Percentiles rank a stretch among this genome's conserved stretches.
These are phyloP conservation scores for Bimastos eiseni DNA, from an alignment of 2,888 invertebrate species.

Conservation along the genomic window DNA sequence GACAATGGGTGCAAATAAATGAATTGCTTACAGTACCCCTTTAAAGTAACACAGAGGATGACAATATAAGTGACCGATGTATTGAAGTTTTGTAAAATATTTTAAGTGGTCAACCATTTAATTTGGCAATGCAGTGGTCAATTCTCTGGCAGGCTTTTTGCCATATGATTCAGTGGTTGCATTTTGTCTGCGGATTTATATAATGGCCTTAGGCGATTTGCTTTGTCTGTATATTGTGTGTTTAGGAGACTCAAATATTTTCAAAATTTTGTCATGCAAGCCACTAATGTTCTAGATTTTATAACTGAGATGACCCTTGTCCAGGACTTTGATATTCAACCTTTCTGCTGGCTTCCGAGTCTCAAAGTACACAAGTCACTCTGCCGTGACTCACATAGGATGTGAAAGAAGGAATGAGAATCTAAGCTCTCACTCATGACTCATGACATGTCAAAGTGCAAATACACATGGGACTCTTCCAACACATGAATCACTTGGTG, in stretches of 20 bases:
- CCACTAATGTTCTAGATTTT: background rate
- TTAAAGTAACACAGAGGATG: background rate
- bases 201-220: background rate
- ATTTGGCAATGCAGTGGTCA: background rate
- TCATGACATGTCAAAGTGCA: background rate
- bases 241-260: background rate
- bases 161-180: background rate
- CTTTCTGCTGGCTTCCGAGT: background rate
- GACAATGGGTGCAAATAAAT: too few relatives aligned
- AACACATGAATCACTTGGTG: background rate
- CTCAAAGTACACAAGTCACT: background rate
- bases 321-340: background rate
- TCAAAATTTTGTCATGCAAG: too few relatives aligned
- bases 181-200: background rate
- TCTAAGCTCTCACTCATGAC: background rate
- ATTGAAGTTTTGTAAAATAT: slow-evolving; percentile 1
- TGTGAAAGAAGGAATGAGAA: background rate
- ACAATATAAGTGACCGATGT: background rate
- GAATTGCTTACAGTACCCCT: too few relatives aligned
- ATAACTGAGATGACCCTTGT: background rate
- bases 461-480: background rate
- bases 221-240: background rate
- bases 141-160: background rate
- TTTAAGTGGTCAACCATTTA: background rate
- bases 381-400: background rate